Evolutionary conservation across 2,888 invertebrate species (phyloP).

Genomic region (Drosophila meridiana): DNA sequence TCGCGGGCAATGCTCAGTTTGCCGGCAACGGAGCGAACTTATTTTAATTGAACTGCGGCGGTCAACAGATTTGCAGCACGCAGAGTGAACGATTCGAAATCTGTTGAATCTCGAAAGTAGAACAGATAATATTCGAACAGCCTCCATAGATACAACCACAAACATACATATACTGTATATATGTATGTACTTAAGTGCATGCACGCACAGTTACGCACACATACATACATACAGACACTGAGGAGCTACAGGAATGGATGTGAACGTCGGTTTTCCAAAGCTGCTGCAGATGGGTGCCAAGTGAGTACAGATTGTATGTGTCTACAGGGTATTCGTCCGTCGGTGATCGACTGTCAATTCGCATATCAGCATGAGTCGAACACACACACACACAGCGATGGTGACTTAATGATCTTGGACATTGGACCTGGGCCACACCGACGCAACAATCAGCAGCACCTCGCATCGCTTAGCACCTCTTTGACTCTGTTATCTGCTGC

Average conservation of each 20-base stretch:
- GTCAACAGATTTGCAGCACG: conserved; percentile 23
- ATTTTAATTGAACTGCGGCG: conserved; percentile 23
- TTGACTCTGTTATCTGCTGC: conserved; percentile 17
- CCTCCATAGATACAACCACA: neutral
- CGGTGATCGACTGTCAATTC: neutral
- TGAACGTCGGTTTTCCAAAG: conserved; percentile 57
- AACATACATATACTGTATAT: neutral
- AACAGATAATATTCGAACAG: neutral
- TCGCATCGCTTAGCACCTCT: neutral
- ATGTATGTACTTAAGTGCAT: neutral
- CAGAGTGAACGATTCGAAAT: conserved; percentile 13
- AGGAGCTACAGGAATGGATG: conserved; percentile 43
- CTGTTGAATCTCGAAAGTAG: conserved; percentile 6
- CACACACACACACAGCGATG: neutral
- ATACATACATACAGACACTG: neutral
- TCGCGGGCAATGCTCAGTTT: conserved; percentile 2
- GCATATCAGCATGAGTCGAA: conserved; percentile 7
- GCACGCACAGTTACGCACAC: neutral
- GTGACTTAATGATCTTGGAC: conserved; percentile 23
- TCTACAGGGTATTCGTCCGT: neutral
- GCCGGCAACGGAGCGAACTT: conserved; percentile 2
- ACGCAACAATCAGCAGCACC: neutral
- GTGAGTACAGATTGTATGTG: conserved; percentile 46
- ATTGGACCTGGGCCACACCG: conserved; percentile 21
- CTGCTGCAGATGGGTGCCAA: conserved; percentile 54